Conservation (phyloP, 2,113 vertebrate species). For the Eidolon helvum region DNA sequence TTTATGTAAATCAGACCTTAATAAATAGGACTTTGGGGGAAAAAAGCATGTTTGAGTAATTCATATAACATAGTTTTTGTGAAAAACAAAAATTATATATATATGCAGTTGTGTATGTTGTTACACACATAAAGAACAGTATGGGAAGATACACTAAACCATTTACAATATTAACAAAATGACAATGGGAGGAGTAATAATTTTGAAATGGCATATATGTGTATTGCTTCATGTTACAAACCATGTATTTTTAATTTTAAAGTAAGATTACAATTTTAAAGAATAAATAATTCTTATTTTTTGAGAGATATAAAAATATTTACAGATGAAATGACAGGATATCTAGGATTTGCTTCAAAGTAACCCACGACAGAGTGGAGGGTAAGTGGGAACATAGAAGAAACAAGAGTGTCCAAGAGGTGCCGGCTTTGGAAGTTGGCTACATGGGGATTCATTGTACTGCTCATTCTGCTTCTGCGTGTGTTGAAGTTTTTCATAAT, state of each 20-base stretch:
- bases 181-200: neutral
- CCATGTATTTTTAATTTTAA: neutral
- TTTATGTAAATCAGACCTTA: neutral
- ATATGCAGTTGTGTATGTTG: neutral
- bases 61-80: neutral
- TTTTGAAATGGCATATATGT: neutral
- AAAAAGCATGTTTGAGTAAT: neutral
- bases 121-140: neutral
- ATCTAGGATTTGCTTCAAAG: neutral
- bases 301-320: neutral
- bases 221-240: neutral
- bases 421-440: neutral
- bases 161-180: too few species aligned
- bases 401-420: neutral
- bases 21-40: neutral
- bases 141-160: neutral
- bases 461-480: neutral
- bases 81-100: neutral
- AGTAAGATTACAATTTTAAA: neutral
- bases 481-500: neutral
- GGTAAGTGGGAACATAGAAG: neutral
- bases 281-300: neutral
- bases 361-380: neutral
- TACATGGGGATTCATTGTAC: neutral
- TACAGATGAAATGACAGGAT: neutral